Evolutionary conservation across 2,888 invertebrate species (phyloP), one percentile per base, ranked within the genome.

Genomic region (Drosophila anomalata): DNA sequence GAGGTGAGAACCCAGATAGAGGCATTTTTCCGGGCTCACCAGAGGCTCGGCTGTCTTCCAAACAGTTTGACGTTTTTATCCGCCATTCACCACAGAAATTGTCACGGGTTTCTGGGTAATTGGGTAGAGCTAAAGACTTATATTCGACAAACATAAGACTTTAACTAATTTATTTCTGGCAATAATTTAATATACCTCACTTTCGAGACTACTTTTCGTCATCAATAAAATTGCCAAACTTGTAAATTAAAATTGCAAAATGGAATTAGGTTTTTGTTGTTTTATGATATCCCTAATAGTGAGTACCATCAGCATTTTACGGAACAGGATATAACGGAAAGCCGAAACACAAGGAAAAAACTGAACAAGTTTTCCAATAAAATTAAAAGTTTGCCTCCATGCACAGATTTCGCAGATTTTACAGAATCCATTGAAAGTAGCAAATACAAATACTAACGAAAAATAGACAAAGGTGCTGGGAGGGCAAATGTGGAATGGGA

Each of bases 351-450:
- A 41, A 46, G 31, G 50, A 62, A 60, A 80, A 80, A 80, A 75
- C 70, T 70, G 71, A 50, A 67, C 75, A 87, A 87, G 81, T 79
- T 87, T 88, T 76, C 79, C 85, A 87, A 86, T 86, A 84, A 88
- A 88, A 86, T 86, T 88, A 88, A 86, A 86, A 87, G 76, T 88
- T 88, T 73, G 73, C 69, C 76, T 75, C 77, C 78, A 85, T 79
- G 83, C 79, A 70, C 78, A 78, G 84, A 78, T 82, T 87, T 87
- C 50, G 75, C 58, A 58, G 51, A 39, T 66, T 69, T 68, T 47
- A 33, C 59, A 52, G 62, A 71, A 82, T 84, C 86, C 86, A 87
- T 84, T 79, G 83, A 82, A 82, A 79, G 79, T 77, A 85, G 77
- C 74, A 78, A 87, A 82, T 72, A 63, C 79, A 77, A 83, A 76